Base-by-base conservation (phyloP, 2,113 vertebrate genomes). In the Phycodurus eques region DNA sequence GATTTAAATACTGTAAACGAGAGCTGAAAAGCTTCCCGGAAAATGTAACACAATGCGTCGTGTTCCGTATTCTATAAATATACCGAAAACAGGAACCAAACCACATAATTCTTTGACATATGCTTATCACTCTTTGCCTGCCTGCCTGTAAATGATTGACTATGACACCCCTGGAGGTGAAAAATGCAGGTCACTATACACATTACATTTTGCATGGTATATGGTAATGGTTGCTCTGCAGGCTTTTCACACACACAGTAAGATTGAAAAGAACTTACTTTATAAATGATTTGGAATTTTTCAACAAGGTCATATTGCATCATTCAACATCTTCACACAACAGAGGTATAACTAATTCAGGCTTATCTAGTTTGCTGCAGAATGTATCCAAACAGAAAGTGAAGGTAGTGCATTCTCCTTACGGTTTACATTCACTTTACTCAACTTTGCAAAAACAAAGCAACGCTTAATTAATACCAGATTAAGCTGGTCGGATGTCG, bases 401-500 rank as follows among this genome's bases (percentile, higher is more conserved):
- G 6, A 39, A 39, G 6, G 35, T 39, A 6, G 35, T 39, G 35
- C 4, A 39, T 39, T 27, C 27, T 27, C 27, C 27, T 27, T 27
- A 27, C 27, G 27, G 27, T 27, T 59, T 14, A 1, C 12, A 14
- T 9, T 59, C 10, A 14, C 57, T 60, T 33, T 11, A 13, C 10
- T 57, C n/a, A 33, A 33, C 5, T 60, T 60, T 60, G 57, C 13
- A 4, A 7, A 60, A 60, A 60, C 13, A 60, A 15, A 33, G 56
- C 54, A 53, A 53, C 33, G 35, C 54, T 79, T 82, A 81, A 86
- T 80, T 83, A 79, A 78, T 43, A 68, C 53, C 71, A 75, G 78
- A 83, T 72, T 70, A 66, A 67, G 59, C 51, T 74, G 68, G 76
- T 82, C 77, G 83, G 75, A 71, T 70, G 63, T 66, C 80, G 76